Evolutionary conservation across 2,888 invertebrate genomes (phyloP).

Genomic region (Operophtera brumata): DNA sequence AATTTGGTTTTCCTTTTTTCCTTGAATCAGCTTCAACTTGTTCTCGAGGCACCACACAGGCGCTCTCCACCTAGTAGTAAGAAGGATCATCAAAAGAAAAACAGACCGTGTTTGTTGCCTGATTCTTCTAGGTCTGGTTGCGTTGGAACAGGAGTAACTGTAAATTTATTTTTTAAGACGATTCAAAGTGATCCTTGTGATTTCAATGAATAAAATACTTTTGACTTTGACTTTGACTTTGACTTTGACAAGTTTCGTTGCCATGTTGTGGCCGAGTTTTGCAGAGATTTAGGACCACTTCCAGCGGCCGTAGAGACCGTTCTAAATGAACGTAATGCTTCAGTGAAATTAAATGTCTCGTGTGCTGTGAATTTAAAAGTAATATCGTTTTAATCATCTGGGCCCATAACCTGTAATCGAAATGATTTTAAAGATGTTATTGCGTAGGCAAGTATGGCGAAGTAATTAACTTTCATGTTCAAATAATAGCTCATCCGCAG

Average conservation of each 20-base stretch:
- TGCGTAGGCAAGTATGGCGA: conserved; percentile 1
- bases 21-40: too few species aligned
- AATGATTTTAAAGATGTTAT: conserved; percentile 5
- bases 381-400: conserved; percentile 3
- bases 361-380: conserved; percentile 21
- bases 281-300: conserved; percentile 30
- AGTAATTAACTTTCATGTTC: conserved; percentile 20
- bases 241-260: conserved; percentile 26
- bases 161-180: too few species aligned
- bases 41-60: too few species aligned
- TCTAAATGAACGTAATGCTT: conserved; percentile 29
- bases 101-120: too few species aligned
- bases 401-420: not conserved
- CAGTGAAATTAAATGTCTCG: conserved; percentile 27
- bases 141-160: too few species aligned
- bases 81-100: too few species aligned
- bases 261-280: conserved; percentile 22
- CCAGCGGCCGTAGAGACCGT: conserved; percentile 27
- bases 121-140: too few species aligned
- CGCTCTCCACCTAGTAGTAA: too few species aligned
- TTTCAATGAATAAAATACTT: too few species aligned
- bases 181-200: too few species aligned
- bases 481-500: conserved; percentile 19
- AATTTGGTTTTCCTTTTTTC: too few species aligned
- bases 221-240: too few species aligned